Evolutionary conservation across 2,113 vertebrate genomes (phyloP).

Genomic region (Myrmecobius fasciatus): DNA sequence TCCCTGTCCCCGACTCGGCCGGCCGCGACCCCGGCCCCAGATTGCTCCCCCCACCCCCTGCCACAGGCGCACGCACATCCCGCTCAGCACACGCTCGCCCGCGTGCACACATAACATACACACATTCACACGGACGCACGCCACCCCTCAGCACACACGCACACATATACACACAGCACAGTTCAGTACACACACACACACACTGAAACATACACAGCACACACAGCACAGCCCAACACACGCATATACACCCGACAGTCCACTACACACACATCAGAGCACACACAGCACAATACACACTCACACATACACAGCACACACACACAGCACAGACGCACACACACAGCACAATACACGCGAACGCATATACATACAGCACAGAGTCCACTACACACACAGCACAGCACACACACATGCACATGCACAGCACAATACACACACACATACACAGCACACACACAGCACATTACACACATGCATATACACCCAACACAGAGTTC

Average conservation of each 20-base stretch:
- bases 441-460: too few species aligned
- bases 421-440: not conserved
- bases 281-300: constrained; percentile 17
- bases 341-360: constrained; percentile 8
- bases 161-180: constrained; percentile 10
- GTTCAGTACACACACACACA: not conserved
- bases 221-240: too few species aligned
- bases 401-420: not conserved
- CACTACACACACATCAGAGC: not conserved
- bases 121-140: too few species aligned
- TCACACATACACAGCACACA: constrained; percentile 9
- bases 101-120: not conserved
- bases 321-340: not conserved
- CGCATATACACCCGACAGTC: not conserved
- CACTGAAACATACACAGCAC: not conserved
- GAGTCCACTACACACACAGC: not conserved
- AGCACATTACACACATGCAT: not conserved
- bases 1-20: not conserved
- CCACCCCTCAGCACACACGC: not conserved
- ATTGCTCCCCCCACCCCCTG: not conserved
- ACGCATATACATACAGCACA: not conserved
- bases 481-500: too few species aligned
- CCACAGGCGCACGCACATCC: not conserved
- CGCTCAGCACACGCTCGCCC: not conserved
- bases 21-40: too few species aligned